Conservation (phyloP, 2,797 vertebrate species). For the Oryzias dopingdopingensis region DNA sequence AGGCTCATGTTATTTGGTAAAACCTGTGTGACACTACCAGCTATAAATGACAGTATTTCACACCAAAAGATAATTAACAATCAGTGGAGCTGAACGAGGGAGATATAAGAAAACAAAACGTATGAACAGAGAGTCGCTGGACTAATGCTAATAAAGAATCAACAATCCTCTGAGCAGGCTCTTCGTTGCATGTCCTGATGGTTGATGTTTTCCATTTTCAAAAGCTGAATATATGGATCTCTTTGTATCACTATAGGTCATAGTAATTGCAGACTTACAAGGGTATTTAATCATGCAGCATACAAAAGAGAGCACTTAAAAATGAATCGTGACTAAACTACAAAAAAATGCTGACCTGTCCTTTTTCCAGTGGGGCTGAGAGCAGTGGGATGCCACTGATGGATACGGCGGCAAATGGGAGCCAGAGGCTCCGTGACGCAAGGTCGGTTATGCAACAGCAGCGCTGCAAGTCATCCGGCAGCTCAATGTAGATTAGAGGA, state of each 20-base stretch:
- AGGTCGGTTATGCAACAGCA: conserved; percentile 82
- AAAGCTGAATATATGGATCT: not conserved
- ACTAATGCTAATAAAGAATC: not conserved
- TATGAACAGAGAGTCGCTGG: not conserved
- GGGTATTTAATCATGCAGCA: conserved; percentile 10
- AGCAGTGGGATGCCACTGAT: conserved; percentile 19
- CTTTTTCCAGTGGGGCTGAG: conserved; percentile 21
- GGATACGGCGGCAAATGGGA: conserved; percentile 19
- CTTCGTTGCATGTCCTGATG: conserved; percentile 1
- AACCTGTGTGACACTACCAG: not conserved
- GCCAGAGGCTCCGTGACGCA: conserved; percentile 64
- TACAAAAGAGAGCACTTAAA: conserved; percentile 16
- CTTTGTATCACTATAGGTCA: conserved; percentile 14
- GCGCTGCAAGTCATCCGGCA: conserved; percentile 76
- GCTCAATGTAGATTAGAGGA: conserved; percentile 72
- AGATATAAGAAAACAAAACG: not conserved
- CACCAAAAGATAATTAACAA: not conserved
- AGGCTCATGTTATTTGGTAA: conserved; percentile 21
- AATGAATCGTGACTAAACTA: conserved; percentile 20
- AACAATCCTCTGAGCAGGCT: not conserved
- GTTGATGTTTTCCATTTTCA: conserved; percentile 10
- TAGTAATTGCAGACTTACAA: conserved; percentile 15
- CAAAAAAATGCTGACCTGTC: conserved; percentile 34
- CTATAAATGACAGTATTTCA: conserved; percentile 8
- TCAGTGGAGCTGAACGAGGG: not conserved